Evolutionary conservation across 2,888 invertebrate species (phyloP).

Genomic region (Galerucella nymphaeae): DNA sequence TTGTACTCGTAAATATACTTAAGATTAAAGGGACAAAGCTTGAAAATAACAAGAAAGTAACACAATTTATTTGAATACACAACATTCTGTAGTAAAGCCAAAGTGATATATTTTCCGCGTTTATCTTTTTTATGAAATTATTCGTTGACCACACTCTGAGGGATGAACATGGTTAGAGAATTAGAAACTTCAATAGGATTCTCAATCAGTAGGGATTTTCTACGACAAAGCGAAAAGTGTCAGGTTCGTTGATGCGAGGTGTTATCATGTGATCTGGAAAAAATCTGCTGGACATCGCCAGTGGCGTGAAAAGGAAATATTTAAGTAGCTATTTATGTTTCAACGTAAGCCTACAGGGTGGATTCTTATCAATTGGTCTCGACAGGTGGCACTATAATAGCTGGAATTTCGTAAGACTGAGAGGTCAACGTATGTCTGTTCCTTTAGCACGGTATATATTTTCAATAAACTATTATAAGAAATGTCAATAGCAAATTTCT

Average conservation of each 20-base stretch:
- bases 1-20: too few species aligned
- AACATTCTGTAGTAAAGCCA: neutral
- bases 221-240: constrained; percentile 18
- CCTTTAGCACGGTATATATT: too few species aligned
- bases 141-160: neutral
- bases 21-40: too few species aligned
- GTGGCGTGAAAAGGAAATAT: neutral
- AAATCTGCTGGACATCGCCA: constrained; percentile 3
- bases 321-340: too few species aligned
- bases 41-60: too few species aligned
- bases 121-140: neutral
- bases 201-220: constrained; percentile 21
- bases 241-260: constrained; percentile 16
- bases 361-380: too few species aligned
- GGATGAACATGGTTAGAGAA: neutral
- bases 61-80: too few species aligned
- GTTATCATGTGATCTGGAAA: constrained; percentile 7
- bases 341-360: too few species aligned
- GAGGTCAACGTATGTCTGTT: too few species aligned
- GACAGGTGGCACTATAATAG: too few species aligned
- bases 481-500: neutral
- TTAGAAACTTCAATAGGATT: constrained; percentile 10
- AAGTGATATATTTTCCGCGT: neutral
- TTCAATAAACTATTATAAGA: too few species aligned
- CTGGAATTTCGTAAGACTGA: too few species aligned